Percentiles rank a stretch among this genome's conserved stretches.
Evolutionary conservation across 2,797 vertebrate species (phyloP).

Genomic region (Liasis olivaceus): DNA sequence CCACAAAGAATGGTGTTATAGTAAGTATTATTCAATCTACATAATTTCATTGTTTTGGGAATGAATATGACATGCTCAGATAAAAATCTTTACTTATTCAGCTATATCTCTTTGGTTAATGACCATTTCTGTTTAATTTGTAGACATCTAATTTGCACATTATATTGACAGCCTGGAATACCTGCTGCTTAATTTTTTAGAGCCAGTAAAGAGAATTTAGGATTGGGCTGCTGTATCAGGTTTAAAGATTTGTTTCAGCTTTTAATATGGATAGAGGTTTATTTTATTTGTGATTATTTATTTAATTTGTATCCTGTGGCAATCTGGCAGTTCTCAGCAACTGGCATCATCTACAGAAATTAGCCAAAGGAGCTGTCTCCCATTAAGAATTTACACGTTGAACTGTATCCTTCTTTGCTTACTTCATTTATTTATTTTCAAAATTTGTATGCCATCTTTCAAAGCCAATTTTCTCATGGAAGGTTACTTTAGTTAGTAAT

Average conservation of each 20-base stretch:
- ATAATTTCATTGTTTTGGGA: constrained; percentile 10
- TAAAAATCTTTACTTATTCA: not conserved
- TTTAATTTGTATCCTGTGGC: not conserved
- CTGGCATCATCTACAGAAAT: not conserved
- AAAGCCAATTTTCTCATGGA: not conserved
- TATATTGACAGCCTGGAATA: not conserved
- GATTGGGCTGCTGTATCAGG: not conserved
- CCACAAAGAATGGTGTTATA: constrained; percentile 81
- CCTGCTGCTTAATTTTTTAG: not conserved
- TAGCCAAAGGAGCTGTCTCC: not conserved
- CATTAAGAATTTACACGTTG: not conserved
- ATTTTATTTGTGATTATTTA: not conserved
- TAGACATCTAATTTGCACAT: not conserved
- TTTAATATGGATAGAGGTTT: not conserved
- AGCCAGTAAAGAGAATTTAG: not conserved
- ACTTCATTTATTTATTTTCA: not conserved
- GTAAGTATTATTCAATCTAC: constrained; percentile 76
- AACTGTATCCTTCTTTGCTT: not conserved
- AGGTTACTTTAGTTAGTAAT: not conserved
- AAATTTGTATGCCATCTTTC: not conserved
- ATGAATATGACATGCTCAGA: not conserved
- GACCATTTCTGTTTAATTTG: constrained; percentile 1
- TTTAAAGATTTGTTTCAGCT: not conserved
- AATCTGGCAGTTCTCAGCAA: not conserved
- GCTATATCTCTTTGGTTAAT: not conserved